Evolutionary conservation across 1,140 invertebrate genomes (phyloP), one percentile per base, ranked within the genome.

Genomic region (Trachymyrmex septentrionalis): DNA sequence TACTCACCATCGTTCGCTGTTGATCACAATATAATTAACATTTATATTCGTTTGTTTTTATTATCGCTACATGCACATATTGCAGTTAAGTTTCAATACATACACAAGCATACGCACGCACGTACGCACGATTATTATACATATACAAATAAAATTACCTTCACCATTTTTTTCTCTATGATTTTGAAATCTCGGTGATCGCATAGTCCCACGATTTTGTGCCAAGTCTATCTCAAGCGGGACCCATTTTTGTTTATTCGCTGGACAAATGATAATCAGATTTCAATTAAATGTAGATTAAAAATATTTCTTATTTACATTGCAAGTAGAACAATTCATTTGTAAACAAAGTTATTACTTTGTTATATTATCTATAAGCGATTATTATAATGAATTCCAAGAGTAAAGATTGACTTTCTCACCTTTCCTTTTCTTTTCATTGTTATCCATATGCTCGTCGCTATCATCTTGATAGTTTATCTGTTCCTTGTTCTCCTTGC

Each of bases 201-300:
- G 92, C 94, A 87, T 78, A 50, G 95, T 95, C 16, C 93, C 92
- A 78, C 94, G 92, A 67, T 92, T 95, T 92, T 97, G 97, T 4
- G 95, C 93, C 85, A 97, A 88, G 89, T 97, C 97, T 81, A 98
- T 97, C 90, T 97, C 97, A 71, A 98, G 92, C 30, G 97, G 97
- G 63, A 97, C 96, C 97, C 97, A 98, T 94, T 97, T 97, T 88
- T 97, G 96, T 93, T 97, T 97, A 67, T 95, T 96, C 72, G 95
- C 96, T 96, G 93, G 7, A 93, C 90, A 77, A 77, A 90, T 3
- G 1, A 21, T 48, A 78, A 78, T 48, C 6, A 48, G 16, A 61
- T 5, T 4, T 69, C 84, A 73, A n/a, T 4, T 69, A 85, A 73
- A n/a, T 64, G 10, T 38, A 86, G 55, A 44, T 59, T 76, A 34